These are phyloP conservation scores for Barnardius zonarius DNA, from an alignment of 2,113 vertebrate genomes.

Conservation along the genomic window DNA sequence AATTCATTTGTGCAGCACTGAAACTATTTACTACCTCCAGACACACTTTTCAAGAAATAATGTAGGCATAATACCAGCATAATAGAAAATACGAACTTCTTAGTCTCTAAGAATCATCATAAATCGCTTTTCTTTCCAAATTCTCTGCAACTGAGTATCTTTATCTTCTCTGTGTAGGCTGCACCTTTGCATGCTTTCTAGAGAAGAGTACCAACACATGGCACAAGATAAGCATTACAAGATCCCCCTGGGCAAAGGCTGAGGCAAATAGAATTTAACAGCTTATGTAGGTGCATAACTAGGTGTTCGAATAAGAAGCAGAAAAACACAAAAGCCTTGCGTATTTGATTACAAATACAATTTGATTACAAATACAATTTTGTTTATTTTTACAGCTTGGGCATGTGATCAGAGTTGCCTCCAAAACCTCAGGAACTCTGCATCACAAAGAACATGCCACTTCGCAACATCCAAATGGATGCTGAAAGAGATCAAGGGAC, in stretches of 20 bases:
- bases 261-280: background rate
- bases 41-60: background rate
- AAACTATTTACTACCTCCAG: background rate
- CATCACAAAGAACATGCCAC: background rate
- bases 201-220: background rate
- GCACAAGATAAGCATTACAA: background rate
- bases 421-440: background rate
- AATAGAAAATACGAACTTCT: background rate
- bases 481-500: background rate
- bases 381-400: background rate
- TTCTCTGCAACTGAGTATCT: background rate
- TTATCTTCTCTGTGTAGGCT: background rate
- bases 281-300: background rate
- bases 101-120: background rate
- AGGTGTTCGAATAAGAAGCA: background rate
- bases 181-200: background rate
- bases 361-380: background rate
- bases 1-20: background rate
- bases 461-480: background rate
- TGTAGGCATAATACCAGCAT: fast-evolving
- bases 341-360: background rate
- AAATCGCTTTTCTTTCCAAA: background rate
- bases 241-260: background rate
- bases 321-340: background rate
- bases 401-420: background rate